These are phyloP conservation scores for Junonia oenone DNA, from an alignment of 2,888 invertebrate species.

Conservation along the genomic window DNA sequence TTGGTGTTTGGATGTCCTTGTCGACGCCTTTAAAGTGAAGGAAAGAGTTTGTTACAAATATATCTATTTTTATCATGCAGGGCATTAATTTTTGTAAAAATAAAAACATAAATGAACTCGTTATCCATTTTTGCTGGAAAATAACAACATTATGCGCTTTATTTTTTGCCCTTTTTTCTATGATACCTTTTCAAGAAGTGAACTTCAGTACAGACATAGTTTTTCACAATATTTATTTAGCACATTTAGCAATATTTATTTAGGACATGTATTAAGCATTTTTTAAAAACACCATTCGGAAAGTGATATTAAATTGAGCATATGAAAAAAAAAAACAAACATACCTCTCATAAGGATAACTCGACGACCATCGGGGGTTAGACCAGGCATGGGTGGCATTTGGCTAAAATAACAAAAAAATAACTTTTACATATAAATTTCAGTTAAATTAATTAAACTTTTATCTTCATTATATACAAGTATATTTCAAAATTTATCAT, in stretches of 20 bases:
- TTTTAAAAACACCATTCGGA: neutral
- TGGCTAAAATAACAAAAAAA: constrained; percentile 71
- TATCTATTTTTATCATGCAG: neutral
- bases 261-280: too few species aligned
- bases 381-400: constrained; percentile 88
- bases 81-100: too few species aligned
- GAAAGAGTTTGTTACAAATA: neutral
- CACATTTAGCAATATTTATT: too few species aligned
- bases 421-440: neutral
- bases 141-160: neutral
- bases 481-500: too few species aligned
- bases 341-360: constrained; percentile 85
- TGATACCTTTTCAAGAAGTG: too few species aligned
- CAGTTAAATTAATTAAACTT: neutral
- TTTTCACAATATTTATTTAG: too few species aligned
- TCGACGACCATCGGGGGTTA: constrained; percentile 88
- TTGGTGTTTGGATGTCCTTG: constrained; percentile 84
- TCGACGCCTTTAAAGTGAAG: constrained; percentile 72
- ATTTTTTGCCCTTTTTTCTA: too few species aligned
- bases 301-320: neutral
- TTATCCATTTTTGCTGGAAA: too few species aligned
- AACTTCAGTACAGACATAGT: too few species aligned
- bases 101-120: too few species aligned
- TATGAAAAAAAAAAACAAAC: neutral
- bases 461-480: too few species aligned